Evolutionary conservation across 1,140 invertebrate species (phyloP), one percentile per base, ranked within the genome.

Genomic region (Cylas formicarius): DNA sequence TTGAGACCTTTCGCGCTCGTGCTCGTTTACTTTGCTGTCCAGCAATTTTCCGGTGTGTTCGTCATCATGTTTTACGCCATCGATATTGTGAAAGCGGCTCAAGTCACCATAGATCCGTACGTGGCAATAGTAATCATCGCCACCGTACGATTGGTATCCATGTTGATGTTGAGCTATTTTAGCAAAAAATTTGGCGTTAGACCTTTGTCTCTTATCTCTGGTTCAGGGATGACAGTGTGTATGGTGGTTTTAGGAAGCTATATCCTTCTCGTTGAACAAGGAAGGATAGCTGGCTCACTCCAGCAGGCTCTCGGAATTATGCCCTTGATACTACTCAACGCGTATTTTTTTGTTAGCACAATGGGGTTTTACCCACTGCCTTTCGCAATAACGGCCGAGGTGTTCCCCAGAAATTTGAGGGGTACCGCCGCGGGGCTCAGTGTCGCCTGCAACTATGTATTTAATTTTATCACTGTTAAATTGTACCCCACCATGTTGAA

Each of bases 331-430:
- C 67, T 71, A 3, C 61, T 80, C n/a, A 45, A 80, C 1, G 53
- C 69, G 24, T 80, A 77, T 46, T 78, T 80, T 38, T 69, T 80
- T 17, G 66, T 72, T 5, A 77, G 75, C 40, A 78, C 79, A 0
- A 24, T 80, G 2, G 79, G 80, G 1, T 78, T 80, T 29, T 65
- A 80, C 11, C 74, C 76, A 0, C 42, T 82, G 4, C 84, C 85
- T 0, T 86, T 85, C 68, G 77, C 85, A 3, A 76, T 86, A 71
- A 72, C 84, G 43, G 81, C 83, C 0, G 85, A 89, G 64, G 68
- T 86, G 0, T 84, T 79, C 47, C 82, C 84, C 0, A 55, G 72
- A 22, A 74, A 74, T 43, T 72, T 80, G 2, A 72, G 81, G 20
- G 82, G 84, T 5, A 70, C 77, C 1, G 76, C 83, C 0, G 76